Evolutionary conservation across 2,113 vertebrate genomes (phyloP), one percentile per base, ranked within the genome.

Genomic region (Bubo blakistoni): DNA sequence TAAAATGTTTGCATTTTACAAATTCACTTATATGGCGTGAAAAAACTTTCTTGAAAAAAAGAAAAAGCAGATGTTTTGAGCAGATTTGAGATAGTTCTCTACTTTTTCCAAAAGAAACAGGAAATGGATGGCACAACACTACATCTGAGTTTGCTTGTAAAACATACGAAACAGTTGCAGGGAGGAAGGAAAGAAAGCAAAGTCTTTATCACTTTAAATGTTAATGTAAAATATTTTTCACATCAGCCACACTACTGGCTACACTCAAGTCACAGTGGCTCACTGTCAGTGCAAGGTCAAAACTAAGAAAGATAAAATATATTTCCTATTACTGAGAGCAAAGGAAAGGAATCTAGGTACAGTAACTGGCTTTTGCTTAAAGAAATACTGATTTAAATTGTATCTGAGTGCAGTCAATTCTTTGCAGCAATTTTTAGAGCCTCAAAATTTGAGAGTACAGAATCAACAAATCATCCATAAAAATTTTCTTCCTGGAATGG

Each of bases 371-470:
- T 92, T 72, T 92, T 87, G 73, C 77, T 85, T 81, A 38, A 78
- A 96, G 90, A 14, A 93, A 49, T 66, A 82, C 54, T 86, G 66
- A 88, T 93, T 92, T 86, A 94, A 97, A 73, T 86, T 11, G 26
- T n/a, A 63, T 74, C 90, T 81, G 42, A 94, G 72, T 69, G 52
- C 44, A 76, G 77, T 66, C 81, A 94, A 65, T 83, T 97, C 27
- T 77, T 93, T 88, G 81, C 59, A 96, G 54, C 51, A 81, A 70
- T 82, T 93, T 94, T 84, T 92, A 96, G 63, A 97, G 80, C 49
- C 86, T 70, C 71, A 96, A 94, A 90, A 88, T 62, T 81, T 96
- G 62, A 90, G 18, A 94, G 82, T 51, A 78, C 21, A 92, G 62
- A 97, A 78, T 94, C 81, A 97, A 92, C 63, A 80, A 63, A 90